Evolutionary conservation across 2,113 vertebrate genomes (phyloP).

Genomic region (Alouatta palliata): DNA sequence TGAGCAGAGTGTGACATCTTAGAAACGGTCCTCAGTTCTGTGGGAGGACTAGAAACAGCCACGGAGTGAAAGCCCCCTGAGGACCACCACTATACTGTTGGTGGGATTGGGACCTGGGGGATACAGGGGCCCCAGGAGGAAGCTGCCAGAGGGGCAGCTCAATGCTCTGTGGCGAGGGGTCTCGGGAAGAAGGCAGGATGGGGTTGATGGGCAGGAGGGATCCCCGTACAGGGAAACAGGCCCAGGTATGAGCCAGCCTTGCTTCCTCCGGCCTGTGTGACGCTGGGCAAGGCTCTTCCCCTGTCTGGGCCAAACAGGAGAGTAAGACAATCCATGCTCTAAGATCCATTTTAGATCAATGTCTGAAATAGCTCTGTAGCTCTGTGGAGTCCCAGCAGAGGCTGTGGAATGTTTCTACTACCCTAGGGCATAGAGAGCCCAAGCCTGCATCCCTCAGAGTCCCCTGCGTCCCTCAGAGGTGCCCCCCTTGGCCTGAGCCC

Average conservation of each 20-base stretch:
- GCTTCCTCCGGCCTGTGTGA: neutral
- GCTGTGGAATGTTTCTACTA: neutral
- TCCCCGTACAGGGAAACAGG: neutral
- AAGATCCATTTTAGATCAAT: constrained; percentile 29
- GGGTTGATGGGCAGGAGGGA: neutral
- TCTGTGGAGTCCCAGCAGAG: neutral
- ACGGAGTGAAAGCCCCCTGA: neutral
- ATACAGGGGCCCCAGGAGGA: neutral
- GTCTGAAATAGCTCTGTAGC: neutral
- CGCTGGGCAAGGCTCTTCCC: neutral
- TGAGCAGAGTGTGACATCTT: neutral
- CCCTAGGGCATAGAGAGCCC: constrained; percentile 17
- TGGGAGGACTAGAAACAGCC: neutral
- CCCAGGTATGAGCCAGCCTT: neutral
- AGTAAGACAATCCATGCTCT: neutral
- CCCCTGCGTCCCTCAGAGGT: neutral
- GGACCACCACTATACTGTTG: neutral
- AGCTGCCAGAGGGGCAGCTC: neutral
- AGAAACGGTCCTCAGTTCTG: neutral
- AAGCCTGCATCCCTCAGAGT: neutral
- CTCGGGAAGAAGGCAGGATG: neutral
- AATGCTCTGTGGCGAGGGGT: neutral
- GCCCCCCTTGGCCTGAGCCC: neutral
- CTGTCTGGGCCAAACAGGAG: neutral
- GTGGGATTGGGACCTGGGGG: neutral